These are phyloP conservation scores for Apantesis nais DNA, from an alignment of 2,888 invertebrate genomes.

Conservation along the genomic window DNA sequence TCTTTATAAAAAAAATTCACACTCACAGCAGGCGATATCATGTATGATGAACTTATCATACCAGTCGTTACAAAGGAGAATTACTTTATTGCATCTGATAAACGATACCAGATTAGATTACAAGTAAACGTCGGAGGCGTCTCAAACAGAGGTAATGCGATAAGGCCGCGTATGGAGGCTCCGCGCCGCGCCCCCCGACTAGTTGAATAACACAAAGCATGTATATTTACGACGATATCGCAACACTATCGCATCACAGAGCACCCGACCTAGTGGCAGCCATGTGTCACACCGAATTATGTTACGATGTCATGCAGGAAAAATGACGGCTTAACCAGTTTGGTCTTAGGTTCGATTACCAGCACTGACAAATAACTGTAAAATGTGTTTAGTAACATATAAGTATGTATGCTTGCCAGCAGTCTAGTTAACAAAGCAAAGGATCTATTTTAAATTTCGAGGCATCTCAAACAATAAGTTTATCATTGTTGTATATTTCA, in stretches of 20 bases:
- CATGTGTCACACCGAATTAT: slow-evolving; percentile 32
- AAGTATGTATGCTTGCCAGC: too few species aligned
- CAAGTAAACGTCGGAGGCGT: slow-evolving; percentile 3
- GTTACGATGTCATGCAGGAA: too few species aligned
- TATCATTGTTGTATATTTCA: too few species aligned
- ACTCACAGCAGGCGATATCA: neutral
- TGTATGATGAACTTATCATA: neutral
- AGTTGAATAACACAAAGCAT: slow-evolving; percentile 56
- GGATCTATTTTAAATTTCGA: too few species aligned
- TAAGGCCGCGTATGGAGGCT: slow-evolving; percentile 20
- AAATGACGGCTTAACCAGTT: neutral
- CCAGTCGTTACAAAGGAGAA: neutral
- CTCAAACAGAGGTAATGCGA: slow-evolving; percentile 18
- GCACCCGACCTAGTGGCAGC: slow-evolving; percentile 35
- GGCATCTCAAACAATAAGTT: too few species aligned
- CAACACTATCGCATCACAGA: slow-evolving; percentile 54
- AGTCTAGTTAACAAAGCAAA: too few species aligned
- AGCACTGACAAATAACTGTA: neutral
- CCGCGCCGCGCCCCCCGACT: slow-evolving; percentile 23
- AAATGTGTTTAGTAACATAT: too few species aligned
- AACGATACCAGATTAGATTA: neutral
- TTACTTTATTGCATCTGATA: slow-evolving; percentile 7
- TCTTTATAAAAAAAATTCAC: neutral
- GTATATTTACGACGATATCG: slow-evolving; percentile 56
- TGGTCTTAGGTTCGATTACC: neutral